Conservation (phyloP, 2,888 invertebrate species). For the Scotopteryx bipunctaria region DNA sequence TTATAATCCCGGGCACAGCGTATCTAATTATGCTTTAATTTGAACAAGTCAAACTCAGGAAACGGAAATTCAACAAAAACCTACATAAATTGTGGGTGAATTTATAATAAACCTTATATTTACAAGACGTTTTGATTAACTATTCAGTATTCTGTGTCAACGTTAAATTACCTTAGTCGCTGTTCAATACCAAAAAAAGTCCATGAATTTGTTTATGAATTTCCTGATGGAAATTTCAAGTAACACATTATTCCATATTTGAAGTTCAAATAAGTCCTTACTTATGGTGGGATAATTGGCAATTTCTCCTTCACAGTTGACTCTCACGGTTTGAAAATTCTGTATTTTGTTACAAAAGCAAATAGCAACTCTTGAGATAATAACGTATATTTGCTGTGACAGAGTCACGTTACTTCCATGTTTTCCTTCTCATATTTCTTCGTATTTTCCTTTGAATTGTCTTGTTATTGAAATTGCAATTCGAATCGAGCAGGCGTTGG, state of each 20-base stretch:
- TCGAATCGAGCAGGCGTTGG: not conserved
- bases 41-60: no score
- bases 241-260: conserved; percentile 10
- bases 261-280: conserved; percentile 20
- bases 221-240: conserved; percentile 5
- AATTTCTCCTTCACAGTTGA: conserved; percentile 14
- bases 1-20: no score
- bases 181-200: not conserved
- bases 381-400: conserved; percentile 25
- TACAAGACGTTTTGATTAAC: no score
- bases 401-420: conserved; percentile 12
- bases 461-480: conserved; percentile 24
- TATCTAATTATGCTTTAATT: no score
- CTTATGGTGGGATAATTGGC: conserved; percentile 18
- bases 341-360: conserved; percentile 9
- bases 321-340: conserved; percentile 17
- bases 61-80: no score
- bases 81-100: no score
- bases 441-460: conserved; percentile 25
- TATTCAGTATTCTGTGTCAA: no score
- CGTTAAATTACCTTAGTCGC: not conserved
- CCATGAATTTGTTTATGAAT: conserved; percentile 2
- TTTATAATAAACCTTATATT: no score
- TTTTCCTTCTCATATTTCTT: conserved; percentile 20
- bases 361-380: conserved; percentile 20